These are phyloP conservation scores for Esperia sulphurella DNA, from an alignment of 2,888 invertebrate genomes.

Conservation along the genomic window DNA sequence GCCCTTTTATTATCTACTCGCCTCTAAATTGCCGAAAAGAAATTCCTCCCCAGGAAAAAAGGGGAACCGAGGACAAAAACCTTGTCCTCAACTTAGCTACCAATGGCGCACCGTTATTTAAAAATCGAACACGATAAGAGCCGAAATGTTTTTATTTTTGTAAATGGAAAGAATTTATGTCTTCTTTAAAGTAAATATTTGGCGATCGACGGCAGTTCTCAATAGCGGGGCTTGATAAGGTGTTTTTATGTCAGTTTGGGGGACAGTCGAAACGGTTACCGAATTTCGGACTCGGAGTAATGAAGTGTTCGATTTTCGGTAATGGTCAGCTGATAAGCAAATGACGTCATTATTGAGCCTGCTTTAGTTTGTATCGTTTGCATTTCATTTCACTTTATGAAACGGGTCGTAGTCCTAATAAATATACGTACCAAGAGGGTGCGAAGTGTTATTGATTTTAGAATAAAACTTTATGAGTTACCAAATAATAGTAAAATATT, in stretches of 20 bases:
- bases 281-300: slow-evolving; percentile 68
- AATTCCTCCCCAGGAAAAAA: slow-evolving; percentile 69
- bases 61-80: slow-evolving; percentile 70
- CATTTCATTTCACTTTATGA: slow-evolving; percentile 39
- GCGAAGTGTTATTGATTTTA: slow-evolving; percentile 9
- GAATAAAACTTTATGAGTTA: slow-evolving; percentile 9
- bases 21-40: slow-evolving; percentile 78
- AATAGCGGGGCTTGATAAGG: slow-evolving; percentile 65
- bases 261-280: slow-evolving; percentile 39
- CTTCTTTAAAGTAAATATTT: slow-evolving; percentile 67
- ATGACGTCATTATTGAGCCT: slow-evolving; percentile 71
- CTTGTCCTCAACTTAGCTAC: slow-evolving; percentile 68
- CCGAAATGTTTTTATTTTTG: slow-evolving; percentile 74
- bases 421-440: slow-evolving; percentile 6
- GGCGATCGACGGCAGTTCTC: slow-evolving; percentile 63
- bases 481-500: slow-evolving; percentile 1
- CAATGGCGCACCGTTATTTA: slow-evolving; percentile 74
- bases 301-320: slow-evolving; percentile 76
- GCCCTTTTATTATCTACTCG: slow-evolving; percentile 79
- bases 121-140: slow-evolving; percentile 78
- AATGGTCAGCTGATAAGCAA: slow-evolving; percentile 80
- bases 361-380: slow-evolving; percentile 66
- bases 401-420: slow-evolving; percentile 7
- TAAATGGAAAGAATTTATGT: slow-evolving; percentile 74
- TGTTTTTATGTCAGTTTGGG: slow-evolving; percentile 67